Evolutionary conservation across 1,140 invertebrate genomes (phyloP), one percentile per base, ranked within the genome.

Genomic region (Diuraphis noxia): DNA sequence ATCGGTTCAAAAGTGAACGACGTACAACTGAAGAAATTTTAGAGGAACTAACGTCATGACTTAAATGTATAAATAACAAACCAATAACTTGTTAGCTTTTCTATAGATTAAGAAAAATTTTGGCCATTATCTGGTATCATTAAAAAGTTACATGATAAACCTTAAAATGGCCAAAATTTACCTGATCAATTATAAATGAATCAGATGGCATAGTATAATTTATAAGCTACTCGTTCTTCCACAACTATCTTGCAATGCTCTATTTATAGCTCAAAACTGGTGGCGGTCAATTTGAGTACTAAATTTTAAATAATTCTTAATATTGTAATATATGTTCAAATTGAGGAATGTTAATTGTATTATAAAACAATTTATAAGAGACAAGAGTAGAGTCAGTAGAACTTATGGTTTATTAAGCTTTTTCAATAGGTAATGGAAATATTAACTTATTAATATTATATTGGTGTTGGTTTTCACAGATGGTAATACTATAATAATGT

Each of bases 1-100:
- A 96, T 38, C 96, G 95, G 92, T 97, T 97, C 92, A 95, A 95
- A 92, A 95, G 95, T 85, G 96, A 97, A 93, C 95, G 96, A 90
- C 96, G 96, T 88, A 96, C 96, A 0, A 96, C 96, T 8, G 97
- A 97, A 93, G 96, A 97, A 92, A 95, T 97, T 87, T 94, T 98
- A 87, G 96, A 97, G 93, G 95, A 96, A 90, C 94, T 97, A 63
- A 96, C 96, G 21, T 94, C 94, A 36, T 95, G 94, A 94, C 92
- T 91, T 46, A 82, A 38, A 21, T 38, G 9, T 49, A 38, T 52
- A 82, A 77, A 38, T 91, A 82, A 79, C 34, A 81, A 82, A 46
- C 46, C 36, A 40, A n/a, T 91, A 7, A 91, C 77, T 91, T 90
- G n/a, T 77, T 40, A 91, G 72, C 63, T 91, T 82, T 81, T 38